A percentile compares a stretch with the other conserved stretches of the same genome.
Conservation (phyloP, 2,113 vertebrate genomes). For the Nicator chloris region DNA sequence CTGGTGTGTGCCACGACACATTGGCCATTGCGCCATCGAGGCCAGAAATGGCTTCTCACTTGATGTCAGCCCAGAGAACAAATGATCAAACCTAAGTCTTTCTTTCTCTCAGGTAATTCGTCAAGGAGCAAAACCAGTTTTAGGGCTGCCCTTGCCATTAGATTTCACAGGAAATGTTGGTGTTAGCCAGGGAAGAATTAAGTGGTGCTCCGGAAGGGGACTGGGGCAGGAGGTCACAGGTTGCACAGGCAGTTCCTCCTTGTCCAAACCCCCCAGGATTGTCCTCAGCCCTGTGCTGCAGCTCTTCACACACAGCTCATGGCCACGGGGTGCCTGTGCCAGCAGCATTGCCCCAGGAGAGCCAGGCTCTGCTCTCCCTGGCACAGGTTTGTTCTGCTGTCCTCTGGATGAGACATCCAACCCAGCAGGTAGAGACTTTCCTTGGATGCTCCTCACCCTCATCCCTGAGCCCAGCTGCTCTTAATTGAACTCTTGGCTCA, state of each 20-base stretch:
- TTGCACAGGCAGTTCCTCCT: background rate
- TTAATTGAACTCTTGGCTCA: background rate
- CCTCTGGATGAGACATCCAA: background rate
- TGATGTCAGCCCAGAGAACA: background rate
- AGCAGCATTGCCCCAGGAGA: background rate
- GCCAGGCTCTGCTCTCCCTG: background rate
- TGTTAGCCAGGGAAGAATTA: background rate
- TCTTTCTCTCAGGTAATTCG: background rate
- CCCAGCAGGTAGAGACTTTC: background rate
- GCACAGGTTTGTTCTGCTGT: background rate
- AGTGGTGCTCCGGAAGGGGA: background rate
- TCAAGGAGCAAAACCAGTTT: background rate
- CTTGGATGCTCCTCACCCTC: background rate
- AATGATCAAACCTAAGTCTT: background rate
- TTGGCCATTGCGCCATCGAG: background rate
- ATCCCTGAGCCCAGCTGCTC: background rate
- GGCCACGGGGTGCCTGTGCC: fast-evolving
- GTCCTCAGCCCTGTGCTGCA: background rate
- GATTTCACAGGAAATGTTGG: background rate
- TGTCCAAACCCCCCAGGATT: background rate
- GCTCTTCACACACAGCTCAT: background rate
- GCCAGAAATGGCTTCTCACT: background rate
- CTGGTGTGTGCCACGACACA: fast-evolving
- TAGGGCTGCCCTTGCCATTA: background rate
- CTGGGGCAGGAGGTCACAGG: background rate